Base-by-base conservation (phyloP, 2,113 vertebrate species). In the Phaethon lepturus region DNA sequence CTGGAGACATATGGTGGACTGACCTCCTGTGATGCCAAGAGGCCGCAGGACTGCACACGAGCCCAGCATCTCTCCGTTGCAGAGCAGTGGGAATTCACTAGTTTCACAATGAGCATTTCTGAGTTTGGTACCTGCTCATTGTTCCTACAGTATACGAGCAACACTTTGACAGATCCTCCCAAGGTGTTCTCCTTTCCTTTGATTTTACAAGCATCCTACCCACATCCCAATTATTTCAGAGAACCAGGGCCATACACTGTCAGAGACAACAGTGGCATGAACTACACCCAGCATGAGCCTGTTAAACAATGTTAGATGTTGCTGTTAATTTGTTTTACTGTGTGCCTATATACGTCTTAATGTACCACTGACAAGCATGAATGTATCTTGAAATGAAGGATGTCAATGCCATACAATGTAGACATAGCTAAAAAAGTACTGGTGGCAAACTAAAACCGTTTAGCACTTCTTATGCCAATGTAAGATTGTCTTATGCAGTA, bases 91-190 rank as follows among this genome's bases (percentile, higher is more conserved):
- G 44, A 72, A 86, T 75, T 47, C 50, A 28, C 10, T 17, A 31
- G n/a, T 50, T 63, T 17, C 24, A 10, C 18, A 28, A 17, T 3
- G 62, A 56, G 17, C 1, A 20, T 26, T 72, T 75, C 9, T 26
- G 44, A 23, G 0, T 50, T 74, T 56, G 45, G 18, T 35, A 28
- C 15, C 1, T 0, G 0, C 11, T 71, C 2, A 0, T 28, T 40
- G 15, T 11, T 90, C 82, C 69, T 59, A 58, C 38, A 62, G 4
- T 14, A 49, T 3, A 4, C 28, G 47, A 67, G 24, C 13, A 47
- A 0, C n/a, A 75, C 26, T 26, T 22, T 81, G 35, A 45, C 38
- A 72, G 56, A 4, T 64, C 35, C 82, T 85, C 14, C 47, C 33
- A 52, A 81, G 18, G 10, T 67, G 4, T 67, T 84, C 9, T 40